Conservation (phyloP, 2,113 vertebrate genomes). For the Otocyon megalotis region DNA sequence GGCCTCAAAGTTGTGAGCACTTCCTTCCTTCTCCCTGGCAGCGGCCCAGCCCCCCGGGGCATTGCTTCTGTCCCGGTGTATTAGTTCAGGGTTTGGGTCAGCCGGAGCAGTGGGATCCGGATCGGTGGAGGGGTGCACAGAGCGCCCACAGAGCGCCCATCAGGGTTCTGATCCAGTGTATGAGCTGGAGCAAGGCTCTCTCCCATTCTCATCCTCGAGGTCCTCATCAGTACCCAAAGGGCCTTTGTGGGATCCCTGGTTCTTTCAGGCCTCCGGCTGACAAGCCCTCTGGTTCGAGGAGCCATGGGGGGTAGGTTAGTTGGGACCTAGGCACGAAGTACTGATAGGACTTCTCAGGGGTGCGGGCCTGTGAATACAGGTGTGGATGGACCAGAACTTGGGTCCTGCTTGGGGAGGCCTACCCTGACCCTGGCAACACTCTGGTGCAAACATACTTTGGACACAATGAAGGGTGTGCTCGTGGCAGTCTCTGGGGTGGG, state of each 20-base stretch:
- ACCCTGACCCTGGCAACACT: not conserved
- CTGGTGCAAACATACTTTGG: conserved; percentile 38
- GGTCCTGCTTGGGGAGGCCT: conserved; percentile 9
- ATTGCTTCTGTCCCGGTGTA: not conserved
- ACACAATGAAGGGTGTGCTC: conserved; percentile 14
- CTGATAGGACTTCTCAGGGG: not conserved
- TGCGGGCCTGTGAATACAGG: not conserved
- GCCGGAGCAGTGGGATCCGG: not conserved
- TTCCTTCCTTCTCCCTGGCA: not conserved
- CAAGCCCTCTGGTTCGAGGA: not conserved
- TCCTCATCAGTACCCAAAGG: not conserved
- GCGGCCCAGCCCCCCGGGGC: not conserved
- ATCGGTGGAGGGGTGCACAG: not conserved
- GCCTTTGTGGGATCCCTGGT: not conserved
- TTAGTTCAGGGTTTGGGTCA: not conserved
- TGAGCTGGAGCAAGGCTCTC: not conserved
- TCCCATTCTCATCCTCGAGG: not conserved
- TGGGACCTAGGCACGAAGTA: not conserved
- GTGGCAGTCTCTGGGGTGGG: conserved; percentile 42
- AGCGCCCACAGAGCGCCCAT: not conserved
- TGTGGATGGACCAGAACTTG: conserved; percentile 38
- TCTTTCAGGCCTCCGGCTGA: not conserved
- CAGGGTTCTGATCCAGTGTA: not conserved
- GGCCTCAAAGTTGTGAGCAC: not conserved
- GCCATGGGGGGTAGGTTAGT: not conserved